Evolutionary conservation across 1,140 invertebrate species (phyloP).

Genomic region (Latrodectus geometricus): DNA sequence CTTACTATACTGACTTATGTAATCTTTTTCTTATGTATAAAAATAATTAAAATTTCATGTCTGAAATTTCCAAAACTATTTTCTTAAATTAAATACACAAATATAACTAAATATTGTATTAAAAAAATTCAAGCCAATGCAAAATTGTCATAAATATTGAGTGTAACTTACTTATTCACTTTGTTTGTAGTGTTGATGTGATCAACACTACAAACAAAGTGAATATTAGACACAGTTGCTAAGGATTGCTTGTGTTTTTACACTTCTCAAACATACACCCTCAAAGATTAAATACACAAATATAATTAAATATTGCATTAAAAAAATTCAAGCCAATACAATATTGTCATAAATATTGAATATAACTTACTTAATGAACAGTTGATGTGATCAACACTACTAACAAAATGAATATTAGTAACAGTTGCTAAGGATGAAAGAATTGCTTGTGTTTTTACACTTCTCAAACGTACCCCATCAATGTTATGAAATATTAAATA

Average conservation of each 20-base stretch:
- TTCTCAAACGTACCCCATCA: slow-evolving; percentile 83
- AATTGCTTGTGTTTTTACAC: slow-evolving; percentile 80
- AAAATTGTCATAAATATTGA: too few relatives aligned
- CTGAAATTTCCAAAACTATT: not conserved
- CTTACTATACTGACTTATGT: too few relatives aligned
- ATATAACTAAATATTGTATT: too few relatives aligned
- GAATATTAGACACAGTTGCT: too few relatives aligned
- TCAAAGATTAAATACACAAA: not conserved
- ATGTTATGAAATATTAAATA: slow-evolving; percentile 91
- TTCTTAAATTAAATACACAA: too few relatives aligned
- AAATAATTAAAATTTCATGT: not conserved
- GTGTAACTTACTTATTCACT: too few relatives aligned
- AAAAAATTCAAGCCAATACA: not conserved
- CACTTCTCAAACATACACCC: too few relatives aligned
- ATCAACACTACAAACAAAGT: too few relatives aligned
- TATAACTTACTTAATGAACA: slow-evolving; percentile 83
- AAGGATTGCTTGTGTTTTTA: too few relatives aligned
- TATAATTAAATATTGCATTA: not conserved
- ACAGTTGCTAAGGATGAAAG: slow-evolving; percentile 81
- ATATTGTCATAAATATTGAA: not conserved
- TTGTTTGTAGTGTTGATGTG: too few relatives aligned
- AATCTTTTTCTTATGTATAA: too few relatives aligned
- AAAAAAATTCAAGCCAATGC: too few relatives aligned
- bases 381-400: slow-evolving; percentile 93
- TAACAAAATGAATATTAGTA: slow-evolving; percentile 82